phyloP scores from a whole-genome alignment of 2,797 vertebrate genomes.

The Cercopithecus mitis region DNA sequence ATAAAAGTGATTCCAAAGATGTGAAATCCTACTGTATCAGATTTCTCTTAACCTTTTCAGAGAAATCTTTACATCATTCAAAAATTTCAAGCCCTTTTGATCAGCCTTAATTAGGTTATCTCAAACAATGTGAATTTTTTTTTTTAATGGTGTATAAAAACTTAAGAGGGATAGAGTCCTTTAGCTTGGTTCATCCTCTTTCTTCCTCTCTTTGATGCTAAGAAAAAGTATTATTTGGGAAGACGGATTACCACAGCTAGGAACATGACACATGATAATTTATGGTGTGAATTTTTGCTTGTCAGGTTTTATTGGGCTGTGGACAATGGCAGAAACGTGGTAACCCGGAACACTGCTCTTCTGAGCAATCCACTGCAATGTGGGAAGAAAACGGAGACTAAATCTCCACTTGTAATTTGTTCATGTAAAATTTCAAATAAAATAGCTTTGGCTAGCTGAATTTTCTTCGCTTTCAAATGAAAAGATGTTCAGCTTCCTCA shows the following conservation, averaged over 20 bases:
- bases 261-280: neutral
- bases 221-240: neutral
- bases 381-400: neutral
- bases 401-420: neutral
- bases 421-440: neutral
- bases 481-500: neutral
- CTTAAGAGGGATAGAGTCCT: neutral
- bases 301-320: neutral
- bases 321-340: neutral
- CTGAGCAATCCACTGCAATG: neutral
- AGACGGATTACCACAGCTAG: neutral
- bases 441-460: neutral
- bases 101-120: constrained; percentile 44
- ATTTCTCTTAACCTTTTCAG: constrained; percentile 69
- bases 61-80: constrained; percentile 63
- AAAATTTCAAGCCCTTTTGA: neutral
- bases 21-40: constrained; percentile 53
- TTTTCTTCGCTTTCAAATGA: neutral
- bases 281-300: neutral
- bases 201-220: neutral
- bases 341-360: neutral
- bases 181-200: neutral
- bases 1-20: constrained; percentile 65
- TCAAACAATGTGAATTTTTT: neutral
- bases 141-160: neutral